These are phyloP conservation scores for Falco rusticolus DNA, from an alignment of 2,797 vertebrate genomes.

Conservation along the genomic window DNA sequence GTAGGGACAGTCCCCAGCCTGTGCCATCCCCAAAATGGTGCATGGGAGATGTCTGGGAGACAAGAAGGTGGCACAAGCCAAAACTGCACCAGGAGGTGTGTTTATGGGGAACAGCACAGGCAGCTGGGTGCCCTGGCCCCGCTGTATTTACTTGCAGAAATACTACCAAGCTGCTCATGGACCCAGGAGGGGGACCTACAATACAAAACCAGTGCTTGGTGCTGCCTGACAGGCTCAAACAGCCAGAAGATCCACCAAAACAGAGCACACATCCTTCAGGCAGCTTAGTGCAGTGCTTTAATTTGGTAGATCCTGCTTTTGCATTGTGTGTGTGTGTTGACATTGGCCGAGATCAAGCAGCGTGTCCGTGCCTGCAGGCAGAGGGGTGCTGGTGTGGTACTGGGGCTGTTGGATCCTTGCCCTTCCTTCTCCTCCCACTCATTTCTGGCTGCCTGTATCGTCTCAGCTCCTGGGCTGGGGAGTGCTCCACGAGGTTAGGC, in stretches of 20 bases:
- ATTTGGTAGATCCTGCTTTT: background rate
- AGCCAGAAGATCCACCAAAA: background rate
- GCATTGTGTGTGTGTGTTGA: background rate
- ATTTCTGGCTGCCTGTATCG: fast-evolving
- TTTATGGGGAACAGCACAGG: background rate
- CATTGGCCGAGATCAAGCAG: fast-evolving
- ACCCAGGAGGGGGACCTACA: background rate
- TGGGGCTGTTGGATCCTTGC: background rate
- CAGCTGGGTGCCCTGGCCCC: background rate
- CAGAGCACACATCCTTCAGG: background rate
- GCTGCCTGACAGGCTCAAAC: background rate
- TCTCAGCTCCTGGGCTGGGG: background rate
- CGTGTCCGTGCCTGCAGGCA: fast-evolving
- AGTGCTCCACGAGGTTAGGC: background rate
- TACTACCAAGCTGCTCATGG: background rate
- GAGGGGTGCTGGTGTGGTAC: background rate
- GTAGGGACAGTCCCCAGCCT: background rate
- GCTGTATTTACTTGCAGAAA: background rate
- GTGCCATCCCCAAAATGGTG: background rate
- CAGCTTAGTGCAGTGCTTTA: background rate
- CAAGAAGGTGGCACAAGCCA: background rate
- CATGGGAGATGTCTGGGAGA: background rate
- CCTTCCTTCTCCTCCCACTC: background rate
- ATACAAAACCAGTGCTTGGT: background rate
- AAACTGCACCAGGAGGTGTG: fast-evolving